Evolutionary conservation across 2,113 vertebrate species (phyloP), one percentile per base, ranked within the genome.

Genomic region (Chiloscyllium plagiosum): DNA sequence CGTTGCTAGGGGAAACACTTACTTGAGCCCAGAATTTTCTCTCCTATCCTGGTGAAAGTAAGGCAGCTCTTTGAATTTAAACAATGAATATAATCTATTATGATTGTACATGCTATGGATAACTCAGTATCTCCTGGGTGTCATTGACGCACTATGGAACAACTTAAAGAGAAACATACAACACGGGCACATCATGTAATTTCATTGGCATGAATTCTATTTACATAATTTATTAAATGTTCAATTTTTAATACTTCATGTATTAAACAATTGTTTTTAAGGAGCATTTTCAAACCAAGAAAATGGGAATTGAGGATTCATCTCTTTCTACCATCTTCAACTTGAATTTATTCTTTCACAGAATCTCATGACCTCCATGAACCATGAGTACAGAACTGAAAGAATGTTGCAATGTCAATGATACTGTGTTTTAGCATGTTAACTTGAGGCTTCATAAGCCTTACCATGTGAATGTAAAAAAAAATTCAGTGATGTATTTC

Each of bases 191-290:
- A 68, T 68, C 66, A 93, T 66, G 61, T 93, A 68, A 93, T 93
- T 93, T 93, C 66, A 93, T 93, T n/a, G 22, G 89, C 33, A 22
- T 20, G n/a, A 93, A 93, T 93, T 68, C 61, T 33, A 93, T 61
- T n/a, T 66, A 61, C 89, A 93, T 68, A 93, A 93, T 66, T 93
- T 93, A 93, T 93, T 93, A 68, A 66, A 93, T n/a, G 37, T 93
- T 93, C 89, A 93, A 37, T 66, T 66, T n/a, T 93, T 68, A 93
- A 93, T 93, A 19, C 19, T 66, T 92, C n/a, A 66, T 22, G 89
- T 66, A 66, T 66, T 93, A 93, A 93, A 93, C 89, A 92, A 66
- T 92, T 92, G 89, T 92, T 92, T 65, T 92, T 66, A 68, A 68
- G 61, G 61, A 93, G 61, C 66, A 93, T 22, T 68, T 65, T 93